A percentile compares a stretch with the other conserved stretches of the same genome.
Conservation (phyloP, 2,888 invertebrate species). For the Encarsia formosa region DNA sequence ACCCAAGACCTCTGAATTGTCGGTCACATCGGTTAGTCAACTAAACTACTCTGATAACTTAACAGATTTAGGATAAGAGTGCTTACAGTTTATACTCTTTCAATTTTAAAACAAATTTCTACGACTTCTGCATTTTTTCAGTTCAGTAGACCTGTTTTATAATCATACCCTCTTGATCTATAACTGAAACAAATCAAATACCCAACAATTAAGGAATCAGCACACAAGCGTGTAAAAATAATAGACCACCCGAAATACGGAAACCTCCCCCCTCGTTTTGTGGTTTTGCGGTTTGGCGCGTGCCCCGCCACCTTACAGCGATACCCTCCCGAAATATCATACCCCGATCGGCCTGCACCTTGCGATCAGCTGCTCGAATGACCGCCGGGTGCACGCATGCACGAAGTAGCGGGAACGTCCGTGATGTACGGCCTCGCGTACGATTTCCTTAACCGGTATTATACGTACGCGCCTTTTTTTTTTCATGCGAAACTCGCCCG, state of each 20-base stretch:
- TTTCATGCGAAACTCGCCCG: slow-evolving; percentile 5
- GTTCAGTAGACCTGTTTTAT: no score
- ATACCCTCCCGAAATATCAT: neutral
- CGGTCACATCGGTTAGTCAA: no score
- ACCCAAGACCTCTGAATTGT: no score
- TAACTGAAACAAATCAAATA: neutral
- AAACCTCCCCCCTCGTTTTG: slow-evolving; percentile 13
- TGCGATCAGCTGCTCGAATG: slow-evolving; percentile 13
- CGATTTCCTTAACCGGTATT: slow-evolving; percentile 20
- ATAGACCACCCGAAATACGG: neutral
- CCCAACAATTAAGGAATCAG: neutral
- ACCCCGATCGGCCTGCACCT: slow-evolving; percentile 2
- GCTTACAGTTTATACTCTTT: neutral
- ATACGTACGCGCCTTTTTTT: neutral
- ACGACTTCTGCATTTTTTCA: neutral
- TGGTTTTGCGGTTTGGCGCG: slow-evolving; percentile 12
- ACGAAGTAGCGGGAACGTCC: slow-evolving; percentile 4
- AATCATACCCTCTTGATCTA: no score
- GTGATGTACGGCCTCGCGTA: slow-evolving; percentile 1
- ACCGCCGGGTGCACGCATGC: neutral
- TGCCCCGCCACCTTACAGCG: neutral
- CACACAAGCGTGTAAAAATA: neutral
- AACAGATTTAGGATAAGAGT: no score
- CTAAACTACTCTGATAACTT: no score
- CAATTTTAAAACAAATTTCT: neutral